These are phyloP conservation scores for Sebastes kiyomatsui DNA, from an alignment of 2,797 vertebrate genomes.

Conservation along the genomic window DNA sequence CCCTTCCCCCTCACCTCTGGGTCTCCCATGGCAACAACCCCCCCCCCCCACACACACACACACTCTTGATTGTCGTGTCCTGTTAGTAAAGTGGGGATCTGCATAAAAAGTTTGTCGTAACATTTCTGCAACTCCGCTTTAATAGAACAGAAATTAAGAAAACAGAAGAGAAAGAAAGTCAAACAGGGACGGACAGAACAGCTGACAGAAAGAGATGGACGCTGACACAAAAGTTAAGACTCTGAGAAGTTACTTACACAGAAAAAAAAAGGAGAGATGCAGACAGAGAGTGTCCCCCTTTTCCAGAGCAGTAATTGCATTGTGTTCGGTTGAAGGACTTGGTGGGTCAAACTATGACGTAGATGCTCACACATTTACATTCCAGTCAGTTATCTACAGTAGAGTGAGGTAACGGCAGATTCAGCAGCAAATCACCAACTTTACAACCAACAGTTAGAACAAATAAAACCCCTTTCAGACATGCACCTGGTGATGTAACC, in stretches of 20 bases:
- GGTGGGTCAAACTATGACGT: constrained; percentile 64
- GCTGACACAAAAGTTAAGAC: not conserved
- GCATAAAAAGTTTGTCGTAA: not conserved
- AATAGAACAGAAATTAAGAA: not conserved
- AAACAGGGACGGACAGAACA: not conserved
- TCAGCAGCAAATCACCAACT: constrained; percentile 4
- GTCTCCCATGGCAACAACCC: constrained; percentile 44
- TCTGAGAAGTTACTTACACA: not conserved
- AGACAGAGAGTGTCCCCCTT: constrained; percentile 24
- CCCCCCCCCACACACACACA: not conserved
- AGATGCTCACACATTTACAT: constrained; percentile 23
- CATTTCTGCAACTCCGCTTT: not conserved
- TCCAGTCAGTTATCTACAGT: constrained; percentile 31
- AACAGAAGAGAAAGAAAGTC: not conserved
- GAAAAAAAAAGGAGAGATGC: not conserved
- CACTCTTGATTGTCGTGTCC: not conserved
- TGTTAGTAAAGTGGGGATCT: not conserved
- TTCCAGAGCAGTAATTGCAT: constrained; percentile 50
- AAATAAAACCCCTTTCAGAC: not conserved
- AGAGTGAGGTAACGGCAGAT: constrained; percentile 16
- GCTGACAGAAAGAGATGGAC: not conserved
- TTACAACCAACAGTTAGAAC: not conserved
- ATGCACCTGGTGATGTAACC: not conserved
- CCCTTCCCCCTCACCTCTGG: constrained; percentile 37
- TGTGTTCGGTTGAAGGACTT: constrained; percentile 59